phyloP scores from a whole-genome alignment of 2,797 vertebrate genomes.

The Podarcis lilfordi region DNA sequence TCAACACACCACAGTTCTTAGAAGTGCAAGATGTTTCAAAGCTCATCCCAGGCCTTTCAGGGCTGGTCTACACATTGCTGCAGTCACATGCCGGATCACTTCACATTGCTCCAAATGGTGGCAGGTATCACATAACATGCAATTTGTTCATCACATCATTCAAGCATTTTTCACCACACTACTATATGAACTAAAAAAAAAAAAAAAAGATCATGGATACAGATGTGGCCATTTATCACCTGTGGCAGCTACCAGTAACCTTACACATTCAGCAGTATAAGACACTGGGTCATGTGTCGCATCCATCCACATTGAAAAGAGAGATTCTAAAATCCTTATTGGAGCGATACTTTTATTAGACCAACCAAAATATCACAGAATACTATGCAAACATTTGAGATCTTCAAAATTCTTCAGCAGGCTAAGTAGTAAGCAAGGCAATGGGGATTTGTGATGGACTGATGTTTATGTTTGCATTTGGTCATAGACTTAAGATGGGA shows the following conservation, averaged over 20 bases:
- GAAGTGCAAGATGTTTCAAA: background rate
- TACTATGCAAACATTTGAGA: no score
- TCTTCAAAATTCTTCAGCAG: no score
- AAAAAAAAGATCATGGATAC: background rate
- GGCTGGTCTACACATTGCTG: background rate
- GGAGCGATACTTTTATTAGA: no score
- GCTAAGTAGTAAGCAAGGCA: no score
- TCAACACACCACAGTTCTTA: background rate
- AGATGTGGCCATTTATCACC: background rate
- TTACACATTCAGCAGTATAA: background rate
- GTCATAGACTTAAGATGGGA: no score
- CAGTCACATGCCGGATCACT: background rate
- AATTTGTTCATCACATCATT: background rate
- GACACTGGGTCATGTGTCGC: no score
- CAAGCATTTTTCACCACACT: background rate
- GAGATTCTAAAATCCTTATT: no score
- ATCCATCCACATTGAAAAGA: background rate
- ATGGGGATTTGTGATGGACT: background rate
- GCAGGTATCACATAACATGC: background rate
- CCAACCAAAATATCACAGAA: background rate
- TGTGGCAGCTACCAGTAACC: background rate
- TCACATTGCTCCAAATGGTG: background rate
- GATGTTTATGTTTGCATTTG: no score
- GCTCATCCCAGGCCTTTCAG: background rate
- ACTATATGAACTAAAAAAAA: no score